Base-by-base conservation (phyloP, 2,888 invertebrate genomes). In the Julus scanicus region DNA sequence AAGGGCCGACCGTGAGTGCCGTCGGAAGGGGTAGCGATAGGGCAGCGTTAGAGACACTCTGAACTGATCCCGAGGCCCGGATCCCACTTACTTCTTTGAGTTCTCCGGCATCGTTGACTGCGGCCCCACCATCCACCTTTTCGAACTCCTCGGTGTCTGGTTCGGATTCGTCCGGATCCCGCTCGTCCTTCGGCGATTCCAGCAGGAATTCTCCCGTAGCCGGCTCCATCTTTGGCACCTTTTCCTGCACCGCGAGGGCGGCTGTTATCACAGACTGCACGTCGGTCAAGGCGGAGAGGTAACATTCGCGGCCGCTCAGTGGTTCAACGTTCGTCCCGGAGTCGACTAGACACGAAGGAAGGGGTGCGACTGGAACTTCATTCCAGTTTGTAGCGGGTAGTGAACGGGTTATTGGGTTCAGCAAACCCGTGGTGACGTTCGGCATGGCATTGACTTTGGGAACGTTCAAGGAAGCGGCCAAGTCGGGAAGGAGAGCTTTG, bases 91-190 rank as follows among this genome's bases (percentile, higher is more conserved):
- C 80, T 86, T 71, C 88, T 57, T 39, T 44, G 17, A 39, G 20
- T 84, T 84, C 85, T 20, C 17, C 53, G 48, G 48, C 88, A 17
- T 87, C 83, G 86, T 29, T 39, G 53, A 49, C 80, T 44, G 80
- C 20, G 15, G 20, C 49, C 49, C 89, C 84, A n/a, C 85, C 95
- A 20, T 94, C 94, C 11, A 96, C 94, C 91, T 95, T 95, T 92
- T 96, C 96, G 92, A 96, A 96, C 91, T 96, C 96, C 91, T 96
- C 96, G 0, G 95, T 95, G 91, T 96, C 96, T 0, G 95, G 95
- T 92, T 96, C 96, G 0, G 96, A 96, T 91, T 96, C 96, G 91
- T 95, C 95, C 84, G 83, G 37, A 88, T 89, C 86, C 63, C 88
- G 88, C 49, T 88, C 87, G 87, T 89, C 88, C 20, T 37, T 83